Evolutionary conservation across 2,797 vertebrate species (phyloP).

Genomic region (Tokudaia muenninki): DNA sequence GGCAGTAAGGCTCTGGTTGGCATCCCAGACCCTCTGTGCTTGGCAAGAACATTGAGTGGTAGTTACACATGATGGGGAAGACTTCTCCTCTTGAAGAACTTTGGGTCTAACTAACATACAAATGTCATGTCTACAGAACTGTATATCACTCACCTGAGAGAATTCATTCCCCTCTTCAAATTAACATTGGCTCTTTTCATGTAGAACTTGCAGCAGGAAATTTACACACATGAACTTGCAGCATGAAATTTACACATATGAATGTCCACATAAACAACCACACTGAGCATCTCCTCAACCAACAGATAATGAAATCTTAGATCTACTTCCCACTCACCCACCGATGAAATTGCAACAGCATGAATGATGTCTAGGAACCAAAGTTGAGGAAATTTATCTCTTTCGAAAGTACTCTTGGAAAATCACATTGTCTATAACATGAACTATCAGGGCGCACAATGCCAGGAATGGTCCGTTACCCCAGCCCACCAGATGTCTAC

Average conservation of each 20-base stretch:
- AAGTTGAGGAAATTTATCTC: not conserved
- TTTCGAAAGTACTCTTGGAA: not conserved
- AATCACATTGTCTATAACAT: not conserved
- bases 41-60: no score
- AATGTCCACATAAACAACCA: fast-evolving
- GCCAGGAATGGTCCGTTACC: not conserved
- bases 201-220: not conserved
- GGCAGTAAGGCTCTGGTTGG: not conserved
- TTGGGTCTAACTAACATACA: not conserved
- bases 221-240: not conserved
- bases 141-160: not conserved
- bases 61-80: not conserved
- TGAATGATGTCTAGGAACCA: not conserved
- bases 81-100: not conserved
- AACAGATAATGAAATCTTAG: not conserved
- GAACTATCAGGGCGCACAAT: not conserved
- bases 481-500: not conserved
- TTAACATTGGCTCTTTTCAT: not conserved
- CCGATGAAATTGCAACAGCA: not conserved
- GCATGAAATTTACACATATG: not conserved
- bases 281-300: not conserved
- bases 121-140: not conserved
- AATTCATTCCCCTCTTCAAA: not conserved
- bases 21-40: not conserved
- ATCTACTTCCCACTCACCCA: not conserved